These are phyloP conservation scores for Scomber colias DNA, from an alignment of 2,113 vertebrate species.

Conservation along the genomic window DNA sequence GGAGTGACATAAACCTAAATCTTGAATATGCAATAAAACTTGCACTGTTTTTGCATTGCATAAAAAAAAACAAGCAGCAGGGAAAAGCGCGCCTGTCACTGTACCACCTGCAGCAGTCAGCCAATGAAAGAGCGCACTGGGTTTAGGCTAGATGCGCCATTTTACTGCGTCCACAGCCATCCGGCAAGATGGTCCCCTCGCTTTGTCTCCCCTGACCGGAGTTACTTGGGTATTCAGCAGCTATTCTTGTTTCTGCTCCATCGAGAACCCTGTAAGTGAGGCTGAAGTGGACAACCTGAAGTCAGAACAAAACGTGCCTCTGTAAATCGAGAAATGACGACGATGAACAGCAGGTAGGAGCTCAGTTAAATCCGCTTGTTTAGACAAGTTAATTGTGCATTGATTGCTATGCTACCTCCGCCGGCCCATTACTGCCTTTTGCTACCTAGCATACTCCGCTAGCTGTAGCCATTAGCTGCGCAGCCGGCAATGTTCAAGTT, in stretches of 20 bases:
- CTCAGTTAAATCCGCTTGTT: conserved; percentile 48
- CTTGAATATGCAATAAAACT: background rate
- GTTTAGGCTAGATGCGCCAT: conserved; percentile 88
- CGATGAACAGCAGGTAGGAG: conserved; percentile 84
- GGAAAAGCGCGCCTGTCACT: background rate
- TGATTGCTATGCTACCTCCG: conserved; percentile 46
- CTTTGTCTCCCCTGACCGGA: conserved; percentile 83
- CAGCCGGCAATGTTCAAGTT: conserved; percentile 67
- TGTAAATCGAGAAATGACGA: conserved; percentile 82
- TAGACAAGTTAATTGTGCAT: conserved; percentile 47
- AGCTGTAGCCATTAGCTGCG: conserved; percentile 50
- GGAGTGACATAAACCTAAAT: no score
- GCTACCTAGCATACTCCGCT: conserved; percentile 57
- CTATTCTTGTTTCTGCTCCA: conserved; percentile 45
- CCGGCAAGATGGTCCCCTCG: conserved; percentile 92
- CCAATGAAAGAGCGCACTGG: conserved; percentile 81
- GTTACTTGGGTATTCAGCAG: conserved; percentile 75
- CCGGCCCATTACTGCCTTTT: conserved; percentile 40
- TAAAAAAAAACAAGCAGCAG: no score
- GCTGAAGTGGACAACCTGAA: conserved; percentile 6
- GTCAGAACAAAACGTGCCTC: conserved; percentile 31
- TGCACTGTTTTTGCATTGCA: background rate
- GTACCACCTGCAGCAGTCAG: conserved; percentile 24
- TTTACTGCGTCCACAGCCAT: conserved; percentile 88
- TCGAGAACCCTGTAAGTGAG: conserved; percentile 12